Base-by-base conservation (phyloP, 2,113 vertebrate species). In the Corvus cornix region DNA sequence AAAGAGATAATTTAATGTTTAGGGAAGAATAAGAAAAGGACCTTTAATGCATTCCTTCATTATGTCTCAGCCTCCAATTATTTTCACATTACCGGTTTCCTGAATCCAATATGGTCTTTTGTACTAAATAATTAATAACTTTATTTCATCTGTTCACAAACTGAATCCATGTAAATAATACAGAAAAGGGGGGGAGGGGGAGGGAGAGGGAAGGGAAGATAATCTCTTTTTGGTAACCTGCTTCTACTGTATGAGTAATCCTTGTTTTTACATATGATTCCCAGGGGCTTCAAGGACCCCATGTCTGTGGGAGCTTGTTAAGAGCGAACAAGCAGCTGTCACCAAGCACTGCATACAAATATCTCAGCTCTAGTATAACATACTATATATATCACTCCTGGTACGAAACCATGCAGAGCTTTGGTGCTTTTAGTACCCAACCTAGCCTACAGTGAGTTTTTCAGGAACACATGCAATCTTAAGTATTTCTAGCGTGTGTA, bases 151-250 rank as follows among this genome's bases (percentile, higher is more conserved):
- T 37, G 8, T 41, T 77, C 53, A 69, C n/a, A 68, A 73, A 68
- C 4, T 68, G 20, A 83, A 66, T 13, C 7, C 16, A 43, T 7
- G 11, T 23, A 72, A 89, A 74, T 6, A 72, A 74, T 20, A 67
- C 49, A 56, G 26, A 26, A 55, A 58, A 64, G 5, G 13, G 7
- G 13, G 14, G 4, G 9, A 37, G 2, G 1, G 8, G 16, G 53
- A 3, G 12, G 12, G 6, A 3, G 4, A 10, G 46, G 13, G 8
- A 14, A 16, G 8, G 7, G 2, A 37, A 33, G 55, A 51, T 26
- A 13, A 30, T 3, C 19, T 43, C 16, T 59, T 70, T 84, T 63
- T 55, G 15, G 58, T 78, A 84, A 75, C 9, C 41, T 27, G 6
- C 26, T 56, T 64, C 41, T 76, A 27, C 48, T 56, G 1, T 22